Base-by-base conservation (phyloP, 2,888 invertebrate species). In the Drosophila multiciliata region DNA sequence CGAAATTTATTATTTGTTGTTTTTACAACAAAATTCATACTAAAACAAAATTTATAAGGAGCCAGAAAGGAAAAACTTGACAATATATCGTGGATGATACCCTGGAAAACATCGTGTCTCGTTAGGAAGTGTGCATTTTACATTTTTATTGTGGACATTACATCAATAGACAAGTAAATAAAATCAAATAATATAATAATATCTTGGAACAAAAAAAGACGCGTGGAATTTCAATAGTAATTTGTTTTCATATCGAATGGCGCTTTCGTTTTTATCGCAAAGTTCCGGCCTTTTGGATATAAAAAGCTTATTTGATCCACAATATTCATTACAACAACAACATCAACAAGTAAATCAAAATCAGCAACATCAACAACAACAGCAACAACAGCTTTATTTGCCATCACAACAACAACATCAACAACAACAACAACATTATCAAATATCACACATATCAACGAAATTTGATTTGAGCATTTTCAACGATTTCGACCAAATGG, bases 191-290 rank as follows among this genome's bases (percentile, higher is more conserved):
- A 54, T 40, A 20, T 3, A 15, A 40, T 17, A 26, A n/a, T 15
- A n/a, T 32, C 40, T 40, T 36, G 17, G n/a, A 38, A 38, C 3
- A 29, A 40, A 50, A 50, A 50, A 32, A 20, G 33, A 23, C 11
- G 17, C 17, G 52, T 61, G 57, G 61, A 75, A 48, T 60, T 66
- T 17, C 9, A 32, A 68, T 67, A 52, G 71, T 66, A 63, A 67
- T 62, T 71, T 53, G 73, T 62, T 72, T 68, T 76, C 49, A 23
- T 87, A 82, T 81, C 92, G 93, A 93, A 93, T 93, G 93, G 93
- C 93, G 91, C 91, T 93, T 79, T 92, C 93, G 87, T 87, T 93
- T 83, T 82, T 91, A 83, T 89, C 92, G 65, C 91, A 90, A 78
- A 88, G 89, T 85, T 90, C 91, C 76, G 92, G 85, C 83, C 91